Conservation (phyloP, 2,113 vertebrate species). For the Hydrolagus affinis region DNA sequence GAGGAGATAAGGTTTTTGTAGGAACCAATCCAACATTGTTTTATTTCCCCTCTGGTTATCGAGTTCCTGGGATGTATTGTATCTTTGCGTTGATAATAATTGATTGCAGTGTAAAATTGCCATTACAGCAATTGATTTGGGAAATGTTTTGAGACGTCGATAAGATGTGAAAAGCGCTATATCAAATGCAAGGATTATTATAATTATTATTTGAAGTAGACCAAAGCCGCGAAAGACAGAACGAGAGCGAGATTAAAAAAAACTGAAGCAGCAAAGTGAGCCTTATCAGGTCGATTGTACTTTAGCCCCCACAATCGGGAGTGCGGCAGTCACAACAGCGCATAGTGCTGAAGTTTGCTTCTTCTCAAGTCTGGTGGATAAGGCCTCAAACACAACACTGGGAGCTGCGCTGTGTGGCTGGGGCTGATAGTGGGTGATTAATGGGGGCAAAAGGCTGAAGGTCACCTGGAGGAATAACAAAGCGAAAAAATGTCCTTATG, state of each 20-base stretch:
- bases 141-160: too few relatives aligned
- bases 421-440: constrained; percentile 7
- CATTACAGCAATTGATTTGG: background rate
- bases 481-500: background rate
- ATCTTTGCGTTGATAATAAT: background rate
- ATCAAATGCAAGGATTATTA: too few relatives aligned
- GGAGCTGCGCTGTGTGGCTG: background rate
- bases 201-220: background rate
- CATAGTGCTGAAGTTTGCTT: background rate
- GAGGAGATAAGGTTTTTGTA: background rate
- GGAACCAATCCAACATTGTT: background rate
- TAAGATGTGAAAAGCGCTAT: too few relatives aligned
- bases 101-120: background rate
- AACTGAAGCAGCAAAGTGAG: background rate
- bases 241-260: background rate
- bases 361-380: background rate
- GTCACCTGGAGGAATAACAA: background rate
- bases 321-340: background rate
- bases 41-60: background rate
- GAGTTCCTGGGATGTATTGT: background rate
- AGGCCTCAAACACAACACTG: constrained; percentile 16
- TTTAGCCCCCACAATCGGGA: background rate
- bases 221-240: background rate
- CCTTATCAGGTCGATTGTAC: constrained; percentile 17
- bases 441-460: background rate